Percentiles rank a stretch among this genome's conserved stretches.
Conservation (phyloP, 1,140 invertebrate genomes). For the Lepidurus couesii region DNA sequence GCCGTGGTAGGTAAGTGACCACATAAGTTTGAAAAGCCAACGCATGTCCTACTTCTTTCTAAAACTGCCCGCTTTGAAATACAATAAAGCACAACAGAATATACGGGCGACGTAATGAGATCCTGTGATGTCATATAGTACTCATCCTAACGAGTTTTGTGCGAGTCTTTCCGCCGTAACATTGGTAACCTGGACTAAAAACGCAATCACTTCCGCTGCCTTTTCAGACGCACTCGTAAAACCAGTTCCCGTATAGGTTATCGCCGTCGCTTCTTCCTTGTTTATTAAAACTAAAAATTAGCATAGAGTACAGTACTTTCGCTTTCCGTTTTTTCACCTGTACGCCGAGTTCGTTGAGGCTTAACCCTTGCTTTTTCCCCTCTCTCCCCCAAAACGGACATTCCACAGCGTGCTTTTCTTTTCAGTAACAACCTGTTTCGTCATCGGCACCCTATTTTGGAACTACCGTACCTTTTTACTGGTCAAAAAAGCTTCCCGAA, state of each 20-base stretch:
- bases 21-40: not conserved
- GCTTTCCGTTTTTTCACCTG: not conserved
- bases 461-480: not conserved
- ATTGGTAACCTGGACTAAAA: no score
- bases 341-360: not conserved
- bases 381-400: not conserved
- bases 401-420: not conserved
- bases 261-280: not conserved
- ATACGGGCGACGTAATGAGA: not conserved
- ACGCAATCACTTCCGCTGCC: not conserved
- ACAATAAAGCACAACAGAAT: not conserved
- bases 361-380: not conserved
- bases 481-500: not conserved
- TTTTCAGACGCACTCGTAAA: not conserved
- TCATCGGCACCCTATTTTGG: not conserved
- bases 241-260: not conserved
- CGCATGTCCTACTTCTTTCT: not conserved
- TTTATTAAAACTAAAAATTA: not conserved
- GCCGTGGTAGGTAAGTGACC: not conserved
- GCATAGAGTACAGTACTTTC: not conserved
- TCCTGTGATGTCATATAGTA: not conserved
- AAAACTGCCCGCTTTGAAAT: not conserved
- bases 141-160: not conserved
- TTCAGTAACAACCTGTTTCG: conserved; percentile 8
- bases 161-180: no score